Evolutionary conservation across 1,140 invertebrate species (phyloP).

Genomic region (Rhopalosiphum maidis): DNA sequence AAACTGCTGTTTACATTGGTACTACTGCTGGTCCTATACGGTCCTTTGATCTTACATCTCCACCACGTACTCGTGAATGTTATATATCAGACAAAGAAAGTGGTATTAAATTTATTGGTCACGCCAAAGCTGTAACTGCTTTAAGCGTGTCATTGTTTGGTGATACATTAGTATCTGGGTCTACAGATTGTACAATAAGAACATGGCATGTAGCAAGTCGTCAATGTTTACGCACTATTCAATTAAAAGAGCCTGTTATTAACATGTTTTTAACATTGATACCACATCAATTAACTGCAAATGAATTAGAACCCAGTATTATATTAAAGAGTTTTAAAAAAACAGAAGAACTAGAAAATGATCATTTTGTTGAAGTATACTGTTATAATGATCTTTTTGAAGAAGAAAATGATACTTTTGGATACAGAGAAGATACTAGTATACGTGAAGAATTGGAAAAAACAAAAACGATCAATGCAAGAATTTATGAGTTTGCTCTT

Average conservation of each 20-base stretch:
- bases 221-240: conserved; percentile 74
- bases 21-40: conserved; percentile 73
- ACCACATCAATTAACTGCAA: conserved; percentile 50
- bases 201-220: conserved; percentile 81
- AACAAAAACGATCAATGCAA: conserved; percentile 22
- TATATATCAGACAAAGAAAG: conserved; percentile 65
- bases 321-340: conserved; percentile 56
- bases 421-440: neutral
- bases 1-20: conserved; percentile 78
- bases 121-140: conserved; percentile 72
- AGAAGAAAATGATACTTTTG: conserved; percentile 1
- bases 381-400: conserved; percentile 48
- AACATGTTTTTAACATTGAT: conserved; percentile 70
- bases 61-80: conserved; percentile 72
- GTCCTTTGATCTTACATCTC: conserved; percentile 71
- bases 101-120: conserved; percentile 67
- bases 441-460: conserved; percentile 33
- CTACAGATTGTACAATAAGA: conserved; percentile 74
- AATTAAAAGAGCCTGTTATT: conserved; percentile 75
- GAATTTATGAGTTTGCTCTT: conserved; percentile 35
- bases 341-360: conserved; percentile 48
- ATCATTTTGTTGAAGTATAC: conserved; percentile 45
- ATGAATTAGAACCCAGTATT: conserved; percentile 56
- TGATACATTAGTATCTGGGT: conserved; percentile 74
- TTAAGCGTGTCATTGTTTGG: conserved; percentile 76